Conservation (phyloP, 2,797 vertebrate species). For the Notolepis coatsorum region DNA sequence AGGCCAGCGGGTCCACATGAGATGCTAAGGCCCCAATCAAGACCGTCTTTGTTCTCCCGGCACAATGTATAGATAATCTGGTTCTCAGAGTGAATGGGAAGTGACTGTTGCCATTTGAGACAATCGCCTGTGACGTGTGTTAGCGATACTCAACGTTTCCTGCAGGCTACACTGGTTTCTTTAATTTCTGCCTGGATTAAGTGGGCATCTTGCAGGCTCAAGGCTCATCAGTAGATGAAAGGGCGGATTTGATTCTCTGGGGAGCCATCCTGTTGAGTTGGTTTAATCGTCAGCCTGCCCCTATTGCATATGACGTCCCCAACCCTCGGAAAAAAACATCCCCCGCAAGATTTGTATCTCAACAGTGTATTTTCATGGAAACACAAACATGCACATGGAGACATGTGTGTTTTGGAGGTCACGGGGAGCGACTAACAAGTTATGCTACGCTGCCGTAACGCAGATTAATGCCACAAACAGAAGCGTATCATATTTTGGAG, state of each 20-base stretch:
- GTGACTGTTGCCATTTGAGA: conserved; percentile 42
- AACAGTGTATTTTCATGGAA: conserved; percentile 32
- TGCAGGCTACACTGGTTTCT: conserved; percentile 29
- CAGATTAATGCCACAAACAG: conserved; percentile 41
- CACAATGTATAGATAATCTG: conserved; percentile 43
- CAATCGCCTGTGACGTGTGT: conserved; percentile 35
- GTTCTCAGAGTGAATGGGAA: conserved; percentile 17
- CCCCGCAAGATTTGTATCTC: conserved; percentile 46
- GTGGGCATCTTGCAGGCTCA: conserved; percentile 3
- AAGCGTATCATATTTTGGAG: conserved; percentile 27
- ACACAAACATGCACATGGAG: conserved; percentile 45
- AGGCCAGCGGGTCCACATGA: conserved; percentile 59
- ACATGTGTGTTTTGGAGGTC: conserved; percentile 19
- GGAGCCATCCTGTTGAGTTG: conserved; percentile 31
- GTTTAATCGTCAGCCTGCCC: conserved; percentile 19
- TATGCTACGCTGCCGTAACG: conserved; percentile 10
- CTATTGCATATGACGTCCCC: conserved; percentile 42
- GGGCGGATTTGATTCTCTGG: conserved; percentile 36
- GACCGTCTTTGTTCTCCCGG: conserved; percentile 62
- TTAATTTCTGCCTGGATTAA: conserved; percentile 45
- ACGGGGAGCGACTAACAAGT: conserved; percentile 24
- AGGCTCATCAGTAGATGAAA: conserved; percentile 51
- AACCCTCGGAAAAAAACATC: background rate
- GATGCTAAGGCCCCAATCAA: conserved; percentile 67
- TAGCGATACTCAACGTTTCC: conserved; percentile 15